These are phyloP conservation scores for Forbesichthys agassizii DNA, from an alignment of 2,113 vertebrate species.

Conservation along the genomic window DNA sequence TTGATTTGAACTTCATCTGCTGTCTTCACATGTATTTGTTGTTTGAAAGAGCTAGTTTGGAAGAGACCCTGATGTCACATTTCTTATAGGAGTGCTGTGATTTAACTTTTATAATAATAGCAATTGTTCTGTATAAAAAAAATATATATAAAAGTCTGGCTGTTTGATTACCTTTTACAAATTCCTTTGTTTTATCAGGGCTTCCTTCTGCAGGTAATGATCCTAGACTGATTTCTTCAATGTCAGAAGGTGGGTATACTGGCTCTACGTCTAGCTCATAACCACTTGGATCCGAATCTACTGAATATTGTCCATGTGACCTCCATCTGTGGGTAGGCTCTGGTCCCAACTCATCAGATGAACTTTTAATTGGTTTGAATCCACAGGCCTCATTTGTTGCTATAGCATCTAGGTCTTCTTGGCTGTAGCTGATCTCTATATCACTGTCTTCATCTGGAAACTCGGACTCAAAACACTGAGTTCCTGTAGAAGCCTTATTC, in stretches of 20 bases:
- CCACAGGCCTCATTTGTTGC: constrained; percentile 23
- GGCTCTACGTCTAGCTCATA: constrained; percentile 64
- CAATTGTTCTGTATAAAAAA: too few relatives aligned
- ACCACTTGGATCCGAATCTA: constrained; percentile 68
- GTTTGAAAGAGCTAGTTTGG: too few relatives aligned
- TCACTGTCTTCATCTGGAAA: constrained; percentile 72
- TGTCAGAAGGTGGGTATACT: constrained; percentile 55
- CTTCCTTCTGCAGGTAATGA: constrained; percentile 21
- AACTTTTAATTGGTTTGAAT: constrained; percentile 72
- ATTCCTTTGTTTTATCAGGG: background rate
- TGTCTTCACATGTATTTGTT: too few relatives aligned
- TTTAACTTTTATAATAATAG: too few relatives aligned
- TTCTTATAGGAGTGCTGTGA: too few relatives aligned
- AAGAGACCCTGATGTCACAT: too few relatives aligned
- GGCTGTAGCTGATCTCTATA: constrained; percentile 72
- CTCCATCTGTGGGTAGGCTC: constrained; percentile 43
- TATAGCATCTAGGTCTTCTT: constrained; percentile 60
- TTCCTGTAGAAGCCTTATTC: constrained; percentile 71
- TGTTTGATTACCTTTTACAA: constrained; percentile 35
- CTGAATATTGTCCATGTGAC: constrained; percentile 64
- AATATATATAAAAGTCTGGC: too few relatives aligned
- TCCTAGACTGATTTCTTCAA: constrained; percentile 53
- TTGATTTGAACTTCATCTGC: too few relatives aligned
- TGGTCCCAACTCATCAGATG: constrained; percentile 61
- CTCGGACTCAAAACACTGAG: constrained; percentile 74